Evolutionary conservation across 2,797 vertebrate species (phyloP).

Genomic region (Anguilla megastoma): DNA sequence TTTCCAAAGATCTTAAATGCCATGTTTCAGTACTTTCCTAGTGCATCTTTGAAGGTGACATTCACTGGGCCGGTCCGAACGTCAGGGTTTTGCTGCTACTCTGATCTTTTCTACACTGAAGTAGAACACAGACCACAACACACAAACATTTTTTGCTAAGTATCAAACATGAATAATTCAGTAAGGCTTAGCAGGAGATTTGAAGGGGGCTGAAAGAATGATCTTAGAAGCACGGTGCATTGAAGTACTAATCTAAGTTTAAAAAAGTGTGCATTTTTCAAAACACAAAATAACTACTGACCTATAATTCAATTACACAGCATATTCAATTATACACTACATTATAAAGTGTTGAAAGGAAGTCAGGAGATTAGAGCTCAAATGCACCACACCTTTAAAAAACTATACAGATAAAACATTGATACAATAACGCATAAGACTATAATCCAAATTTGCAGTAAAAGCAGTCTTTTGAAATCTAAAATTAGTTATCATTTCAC

Average conservation of each 20-base stretch:
- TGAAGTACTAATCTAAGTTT: not conserved
- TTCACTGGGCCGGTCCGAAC: not conserved
- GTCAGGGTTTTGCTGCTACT: not conserved
- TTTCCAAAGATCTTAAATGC: constrained; percentile 25
- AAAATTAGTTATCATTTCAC: too few species aligned
- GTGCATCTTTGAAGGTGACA: not conserved
- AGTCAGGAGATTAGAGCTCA: not conserved
- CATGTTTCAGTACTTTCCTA: not conserved
- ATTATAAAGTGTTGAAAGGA: not conserved
- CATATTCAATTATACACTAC: too few species aligned
- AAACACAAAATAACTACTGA: not conserved
- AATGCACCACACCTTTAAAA: too few species aligned
- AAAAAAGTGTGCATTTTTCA: not conserved
- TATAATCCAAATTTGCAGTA: not conserved
- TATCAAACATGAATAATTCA: not conserved
- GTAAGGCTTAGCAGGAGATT: not conserved
- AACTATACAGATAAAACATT: too few species aligned
- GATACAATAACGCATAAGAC: too few species aligned
- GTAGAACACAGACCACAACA: not conserved
- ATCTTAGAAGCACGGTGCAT: not conserved
- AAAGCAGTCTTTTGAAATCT: too few species aligned
- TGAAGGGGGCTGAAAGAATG: not conserved
- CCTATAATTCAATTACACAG: not conserved
- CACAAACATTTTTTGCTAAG: not conserved
- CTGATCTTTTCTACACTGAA: not conserved